A percentile compares a stretch with the other conserved stretches of the same genome.
phyloP scores from a whole-genome alignment of 2,113 vertebrate species.

The Calyptomena viridis region DNA sequence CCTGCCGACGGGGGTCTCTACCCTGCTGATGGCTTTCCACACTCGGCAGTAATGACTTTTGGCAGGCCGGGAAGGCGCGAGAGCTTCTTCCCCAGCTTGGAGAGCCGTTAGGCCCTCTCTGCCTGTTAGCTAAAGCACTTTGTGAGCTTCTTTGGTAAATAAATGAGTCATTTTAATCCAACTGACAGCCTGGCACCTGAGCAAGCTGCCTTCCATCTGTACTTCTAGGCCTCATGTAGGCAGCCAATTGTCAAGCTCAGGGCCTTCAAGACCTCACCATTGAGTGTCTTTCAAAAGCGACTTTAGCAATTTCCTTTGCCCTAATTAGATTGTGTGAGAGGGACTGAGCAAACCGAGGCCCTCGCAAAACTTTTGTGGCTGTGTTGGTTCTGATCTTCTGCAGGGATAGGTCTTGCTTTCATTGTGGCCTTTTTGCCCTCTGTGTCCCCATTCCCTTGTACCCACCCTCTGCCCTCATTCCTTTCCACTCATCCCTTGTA shows the following conservation, averaged over 20 bases:
- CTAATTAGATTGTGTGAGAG: slow-evolving; percentile 64
- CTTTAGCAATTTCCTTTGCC: slow-evolving; percentile 68
- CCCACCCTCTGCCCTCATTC: neutral
- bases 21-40: slow-evolving; percentile 96
- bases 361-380: slow-evolving; percentile 1
- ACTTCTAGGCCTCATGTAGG: slow-evolving; percentile 82
- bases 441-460: neutral
- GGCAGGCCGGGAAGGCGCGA: slow-evolving; percentile 86
- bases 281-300: slow-evolving; percentile 77
- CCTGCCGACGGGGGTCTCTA: slow-evolving; percentile 88
- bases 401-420: fast-evolving
- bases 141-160: slow-evolving; percentile 98
- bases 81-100: slow-evolving; percentile 74
- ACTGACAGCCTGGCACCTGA: slow-evolving; percentile 99
- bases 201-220: slow-evolving; percentile 99
- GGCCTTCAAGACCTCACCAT: slow-evolving; percentile 69
- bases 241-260: slow-evolving; percentile 75
- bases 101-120: slow-evolving; percentile 76
- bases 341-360: neutral
- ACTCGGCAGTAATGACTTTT: slow-evolving; percentile 97
- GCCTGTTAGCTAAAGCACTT: slow-evolving; percentile 92
- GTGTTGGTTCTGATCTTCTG: neutral
- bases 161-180: slow-evolving; percentile 99
- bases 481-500: neutral
- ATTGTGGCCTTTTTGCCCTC: neutral